Evolutionary conservation across 1,140 invertebrate species (phyloP).

Genomic region (Platorchestia sp.): DNA sequence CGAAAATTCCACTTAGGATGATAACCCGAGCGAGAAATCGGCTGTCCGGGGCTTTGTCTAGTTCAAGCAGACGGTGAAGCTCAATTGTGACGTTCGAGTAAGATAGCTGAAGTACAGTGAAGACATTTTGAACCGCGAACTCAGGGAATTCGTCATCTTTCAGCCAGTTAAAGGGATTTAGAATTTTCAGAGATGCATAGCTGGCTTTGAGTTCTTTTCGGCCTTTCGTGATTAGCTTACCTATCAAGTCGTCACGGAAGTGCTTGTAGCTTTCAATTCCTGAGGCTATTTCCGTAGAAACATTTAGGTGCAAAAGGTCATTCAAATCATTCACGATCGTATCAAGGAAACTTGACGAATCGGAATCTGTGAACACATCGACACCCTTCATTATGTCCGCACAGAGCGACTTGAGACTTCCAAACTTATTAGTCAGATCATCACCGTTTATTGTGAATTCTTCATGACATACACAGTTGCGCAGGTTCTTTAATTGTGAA

Average conservation of each 20-base stretch:
- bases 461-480: conserved; percentile 64
- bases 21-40: conserved; percentile 59
- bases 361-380: background rate
- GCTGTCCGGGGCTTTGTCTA: background rate
- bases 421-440: conserved; percentile 40
- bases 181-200: conserved; percentile 59
- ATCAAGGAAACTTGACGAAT: conserved; percentile 11
- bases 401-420: conserved; percentile 54
- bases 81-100: background rate
- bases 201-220: conserved; percentile 49
- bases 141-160: conserved; percentile 61
- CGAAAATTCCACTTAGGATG: conserved; percentile 62
- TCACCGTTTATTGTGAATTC: conserved; percentile 48
- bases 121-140: conserved; percentile 60
- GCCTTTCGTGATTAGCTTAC: conserved; percentile 58
- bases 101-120: conserved; percentile 58
- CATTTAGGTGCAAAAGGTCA: conserved; percentile 41
- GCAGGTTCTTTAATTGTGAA: conserved; percentile 61
- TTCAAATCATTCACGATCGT: conserved; percentile 57
- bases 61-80: background rate
- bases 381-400: conserved; percentile 51
- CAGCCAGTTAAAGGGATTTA: conserved; percentile 64
- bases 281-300: background rate
- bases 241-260: conserved; percentile 60
- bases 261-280: conserved; percentile 57